Percentiles rank a stretch among this genome's conserved stretches.
These are phyloP conservation scores for Bovichtus variegatus DNA, from an alignment of 2,797 vertebrate species.

Conservation along the genomic window DNA sequence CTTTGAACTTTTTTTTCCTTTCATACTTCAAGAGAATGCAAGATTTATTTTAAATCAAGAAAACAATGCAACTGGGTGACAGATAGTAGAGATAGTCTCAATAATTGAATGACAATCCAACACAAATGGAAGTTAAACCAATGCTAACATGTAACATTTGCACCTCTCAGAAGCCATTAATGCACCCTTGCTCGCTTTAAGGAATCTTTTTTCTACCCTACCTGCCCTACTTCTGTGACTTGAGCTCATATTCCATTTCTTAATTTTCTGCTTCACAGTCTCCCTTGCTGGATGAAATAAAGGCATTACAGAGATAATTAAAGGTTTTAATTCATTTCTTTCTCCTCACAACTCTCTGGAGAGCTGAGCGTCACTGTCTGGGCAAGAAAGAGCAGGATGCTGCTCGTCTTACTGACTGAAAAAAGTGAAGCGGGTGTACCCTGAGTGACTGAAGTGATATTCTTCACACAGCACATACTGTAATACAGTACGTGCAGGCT, in stretches of 20 bases:
- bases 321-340: constrained; percentile 31
- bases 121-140: neutral
- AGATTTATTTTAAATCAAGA: too few relatives aligned
- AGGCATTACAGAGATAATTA: constrained; percentile 36
- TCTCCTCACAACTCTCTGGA: constrained; percentile 7
- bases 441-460: neutral
- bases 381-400: neutral
- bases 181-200: neutral
- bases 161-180: neutral
- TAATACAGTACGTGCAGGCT: neutral
- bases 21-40: too few relatives aligned
- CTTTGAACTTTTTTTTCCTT: neutral
- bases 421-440: neutral
- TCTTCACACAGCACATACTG: neutral
- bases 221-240: constrained; percentile 2
- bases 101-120: neutral
- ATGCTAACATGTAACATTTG: neutral
- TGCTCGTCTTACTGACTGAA: neutral
- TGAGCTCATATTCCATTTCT: neutral
- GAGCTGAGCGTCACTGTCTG: neutral
- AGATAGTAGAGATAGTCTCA: neutral
- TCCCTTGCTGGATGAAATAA: constrained; percentile 10
- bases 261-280: constrained; percentile 2
- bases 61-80: neutral
- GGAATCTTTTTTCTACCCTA: neutral